Evolutionary conservation across 2,113 vertebrate genomes (phyloP), one percentile per base, ranked within the genome.

Genomic region (Alethe diademata): DNA sequence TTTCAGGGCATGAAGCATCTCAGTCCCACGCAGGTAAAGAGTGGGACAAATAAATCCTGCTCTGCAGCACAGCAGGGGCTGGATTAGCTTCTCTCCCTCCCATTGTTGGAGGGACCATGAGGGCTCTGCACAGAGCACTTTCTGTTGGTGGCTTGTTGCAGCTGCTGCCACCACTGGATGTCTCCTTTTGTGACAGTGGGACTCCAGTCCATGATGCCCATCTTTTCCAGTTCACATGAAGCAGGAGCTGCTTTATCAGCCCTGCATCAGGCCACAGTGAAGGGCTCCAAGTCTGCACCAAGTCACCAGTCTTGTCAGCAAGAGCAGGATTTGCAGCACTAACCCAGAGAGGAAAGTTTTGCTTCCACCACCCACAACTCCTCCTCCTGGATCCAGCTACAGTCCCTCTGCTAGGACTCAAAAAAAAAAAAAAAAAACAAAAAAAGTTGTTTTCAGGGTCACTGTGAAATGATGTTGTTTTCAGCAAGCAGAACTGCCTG

Each of bases 71-170:
- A 71, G 70, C 65, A 78, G 56, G 19, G 23, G 19, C 45, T 10
- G 0, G 48, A 79, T 0, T 0, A 67, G 16, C 48, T 86, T 36
- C 48, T 86, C 57, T 50, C 54, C 17, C 45, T 90, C 31, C 48
- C 7, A 4, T 2, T 54, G 18, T 5, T 0, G 0, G 53, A 72
- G 35, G 23, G 25, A 53, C 36, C 14, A 33, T 0, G 3, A 0
- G 26, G 19, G 51, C 16, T 70, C 69, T 66, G 31, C 19, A 43
- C 6, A 18, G 43, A 70, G 48, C 17, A 31, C 3, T 18, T 64
- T 28, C 16, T 40, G 4, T 22, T 51, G 26, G n/a, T 36, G 58
- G 16, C 13, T 66, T 93, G 92, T 62, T 45, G 60, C 29, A 65
- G 1, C 14, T 73, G 31, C 43, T 86, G 29, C 58, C 42, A 19